A percentile compares a stretch with the other conserved stretches of the same genome.
phyloP scores from a whole-genome alignment of 2,888 invertebrate species.

The Drosophila barbarae region DNA sequence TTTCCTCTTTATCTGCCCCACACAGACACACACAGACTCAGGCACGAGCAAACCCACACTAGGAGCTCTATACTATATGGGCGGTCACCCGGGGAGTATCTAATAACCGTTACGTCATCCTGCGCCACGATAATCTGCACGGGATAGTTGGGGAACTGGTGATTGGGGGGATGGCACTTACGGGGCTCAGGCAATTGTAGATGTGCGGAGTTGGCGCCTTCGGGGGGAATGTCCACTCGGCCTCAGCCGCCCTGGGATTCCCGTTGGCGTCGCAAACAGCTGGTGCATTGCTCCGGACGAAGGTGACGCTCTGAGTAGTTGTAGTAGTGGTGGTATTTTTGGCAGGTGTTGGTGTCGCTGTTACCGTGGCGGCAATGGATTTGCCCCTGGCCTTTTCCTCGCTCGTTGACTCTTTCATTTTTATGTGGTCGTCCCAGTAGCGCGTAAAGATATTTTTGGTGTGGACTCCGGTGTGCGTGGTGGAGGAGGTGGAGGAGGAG shows the following conservation, averaged over 20 bases:
- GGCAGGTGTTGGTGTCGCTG: conserved; percentile 21
- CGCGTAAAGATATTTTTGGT: conserved; percentile 28
- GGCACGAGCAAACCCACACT: conserved; percentile 26
- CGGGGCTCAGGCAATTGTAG: conserved; percentile 85
- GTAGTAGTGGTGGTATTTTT: conserved; percentile 42
- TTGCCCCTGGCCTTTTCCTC: conserved; percentile 33
- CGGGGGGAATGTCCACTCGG: conserved; percentile 90
- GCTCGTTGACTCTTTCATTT: conserved; percentile 32
- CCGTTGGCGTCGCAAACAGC: conserved; percentile 71
- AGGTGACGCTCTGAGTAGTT: conserved; percentile 55
- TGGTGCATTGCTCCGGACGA: conserved; percentile 53
- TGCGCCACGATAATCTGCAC: conserved; percentile 30
- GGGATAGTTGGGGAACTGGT: conserved; percentile 6
- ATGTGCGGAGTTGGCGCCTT: conserved; percentile 87
- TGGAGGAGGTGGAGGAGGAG: conserved; percentile 29
- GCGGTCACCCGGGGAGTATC: conserved; percentile 32
- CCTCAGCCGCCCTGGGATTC: conserved; percentile 77
- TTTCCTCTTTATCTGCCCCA: conserved; percentile 38
- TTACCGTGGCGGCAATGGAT: conserved; percentile 31
- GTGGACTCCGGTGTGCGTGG: conserved; percentile 24
- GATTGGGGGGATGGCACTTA: conserved; percentile 78
- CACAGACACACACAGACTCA: conserved; percentile 7
- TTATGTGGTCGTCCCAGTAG: conserved; percentile 28
- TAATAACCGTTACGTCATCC: conserved; percentile 34
- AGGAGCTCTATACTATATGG: conserved; percentile 13